These are phyloP conservation scores for Pemphredon lugubris DNA, from an alignment of 2,888 invertebrate species.

Conservation along the genomic window DNA sequence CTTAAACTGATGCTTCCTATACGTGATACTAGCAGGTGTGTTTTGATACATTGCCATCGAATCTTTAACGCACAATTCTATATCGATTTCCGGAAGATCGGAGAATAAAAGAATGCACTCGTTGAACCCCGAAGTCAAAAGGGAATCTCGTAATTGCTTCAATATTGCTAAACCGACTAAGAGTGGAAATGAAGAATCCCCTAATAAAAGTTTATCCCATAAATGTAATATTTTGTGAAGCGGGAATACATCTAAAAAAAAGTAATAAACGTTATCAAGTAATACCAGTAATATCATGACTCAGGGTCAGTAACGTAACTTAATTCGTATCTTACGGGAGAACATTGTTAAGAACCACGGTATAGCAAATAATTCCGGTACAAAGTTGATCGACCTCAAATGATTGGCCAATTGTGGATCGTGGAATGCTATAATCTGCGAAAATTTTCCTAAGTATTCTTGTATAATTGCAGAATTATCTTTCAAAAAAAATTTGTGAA, in stretches of 20 bases:
- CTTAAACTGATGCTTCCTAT: slow-evolving; percentile 88
- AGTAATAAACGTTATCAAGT: no score
- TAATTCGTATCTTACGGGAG: slow-evolving; percentile 88
- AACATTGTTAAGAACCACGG: slow-evolving; percentile 99
- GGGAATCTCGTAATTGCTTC: slow-evolving; percentile 90
- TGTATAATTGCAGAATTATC: slow-evolving; percentile 98
- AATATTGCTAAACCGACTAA: slow-evolving; percentile 97
- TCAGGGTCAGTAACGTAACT: slow-evolving; percentile 2
- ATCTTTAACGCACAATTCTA: slow-evolving; percentile 94
- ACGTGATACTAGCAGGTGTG: slow-evolving; percentile 94
- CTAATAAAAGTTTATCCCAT: slow-evolving; percentile 97
- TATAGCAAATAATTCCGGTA: slow-evolving; percentile 98
- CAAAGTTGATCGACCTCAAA: slow-evolving; percentile 95
- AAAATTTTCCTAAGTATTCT: slow-evolving; percentile 98
- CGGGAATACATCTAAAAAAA: slow-evolving; percentile 96
- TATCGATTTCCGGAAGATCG: slow-evolving; percentile 98
- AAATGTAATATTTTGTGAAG: slow-evolving; percentile 98
- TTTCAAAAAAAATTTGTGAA: slow-evolving; percentile 97
- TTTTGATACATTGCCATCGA: slow-evolving; percentile 92
- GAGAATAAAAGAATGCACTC: slow-evolving; percentile 99
- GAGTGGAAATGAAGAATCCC: slow-evolving; percentile 95
- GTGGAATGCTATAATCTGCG: slow-evolving; percentile 97
- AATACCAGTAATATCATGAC: no score
- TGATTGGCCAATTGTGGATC: slow-evolving; percentile 96
- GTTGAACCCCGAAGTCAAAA: slow-evolving; percentile 96